Evolutionary conservation across 1,140 invertebrate genomes (phyloP).

Genomic region (Papilio aristodemus): DNA sequence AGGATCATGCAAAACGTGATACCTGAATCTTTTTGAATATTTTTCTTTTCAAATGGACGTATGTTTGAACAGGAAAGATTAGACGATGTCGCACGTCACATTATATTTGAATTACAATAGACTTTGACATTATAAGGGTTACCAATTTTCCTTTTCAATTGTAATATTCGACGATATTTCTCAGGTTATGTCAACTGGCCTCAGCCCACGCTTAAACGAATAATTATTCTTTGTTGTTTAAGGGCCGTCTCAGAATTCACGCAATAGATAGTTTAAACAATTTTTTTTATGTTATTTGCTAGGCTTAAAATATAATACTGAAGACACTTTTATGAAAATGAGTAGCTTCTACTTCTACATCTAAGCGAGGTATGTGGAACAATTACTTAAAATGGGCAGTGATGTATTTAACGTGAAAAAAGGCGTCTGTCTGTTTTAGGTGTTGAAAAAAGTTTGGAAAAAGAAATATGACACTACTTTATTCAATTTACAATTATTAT

Average conservation of each 20-base stretch:
- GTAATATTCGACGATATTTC: not conserved
- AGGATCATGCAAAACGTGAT: no score
- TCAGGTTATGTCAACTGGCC: not conserved
- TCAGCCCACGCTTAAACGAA: no score
- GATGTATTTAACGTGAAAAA: slow-evolving; percentile 13
- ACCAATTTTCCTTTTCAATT: slow-evolving; percentile 2
- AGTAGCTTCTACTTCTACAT: not conserved
- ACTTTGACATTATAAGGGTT: slow-evolving; percentile 13
- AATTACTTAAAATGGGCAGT: slow-evolving; percentile 31
- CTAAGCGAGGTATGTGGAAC: slow-evolving; percentile 9
- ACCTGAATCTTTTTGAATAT: no score
- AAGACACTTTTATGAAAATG: not conserved
- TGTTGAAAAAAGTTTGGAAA: slow-evolving; percentile 10
- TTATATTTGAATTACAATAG: slow-evolving; percentile 12
- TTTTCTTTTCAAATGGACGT: no score
- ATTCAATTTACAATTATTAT: no score
- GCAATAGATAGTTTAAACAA: no score
- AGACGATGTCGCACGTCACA: not conserved
- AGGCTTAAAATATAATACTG: not conserved
- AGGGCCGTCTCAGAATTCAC: no score
- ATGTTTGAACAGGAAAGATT: not conserved
- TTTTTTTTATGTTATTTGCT: no score
- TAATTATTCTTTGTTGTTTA: no score
- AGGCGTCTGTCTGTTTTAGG: not conserved
- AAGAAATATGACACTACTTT: no score